Evolutionary conservation across 1,140 invertebrate species (phyloP), one percentile per base, ranked within the genome.

Genomic region (Drosophila ananassae): DNA sequence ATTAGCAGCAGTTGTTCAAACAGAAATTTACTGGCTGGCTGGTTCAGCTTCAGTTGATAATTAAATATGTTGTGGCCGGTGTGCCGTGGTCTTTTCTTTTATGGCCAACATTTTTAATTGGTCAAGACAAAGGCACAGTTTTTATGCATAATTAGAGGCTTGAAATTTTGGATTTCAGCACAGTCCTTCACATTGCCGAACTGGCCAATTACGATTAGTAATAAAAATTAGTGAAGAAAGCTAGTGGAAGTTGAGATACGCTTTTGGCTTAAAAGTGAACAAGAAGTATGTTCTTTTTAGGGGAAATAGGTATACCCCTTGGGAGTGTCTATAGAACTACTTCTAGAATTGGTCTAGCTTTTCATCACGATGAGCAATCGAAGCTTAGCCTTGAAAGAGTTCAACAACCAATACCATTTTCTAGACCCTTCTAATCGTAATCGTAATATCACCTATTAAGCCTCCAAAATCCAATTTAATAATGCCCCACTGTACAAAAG

Each of bases 61-160:
- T 53, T 73, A 60, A 58, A 39, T 50, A 48, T 55, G 54, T 47
- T 60, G 12, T 44, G 47, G 52, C n/a, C 24, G 41, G 39, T 28
- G 39, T 28, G 25, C 32, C 34, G 34, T n/a, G 34, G 9, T 37
- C 34, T 37, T 30, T 59, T 62, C 51, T 63, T 37, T 48, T 46
- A 68, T 54, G 21, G 55, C 57, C 55, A 34, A 5, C 37, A 56
- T 34, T 73, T 57, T 60, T 58, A 79, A 77, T 81, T 82, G 62
- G 55, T 52, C 66, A 77, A 85, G 59, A 50, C 61, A 79, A 48
- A 74, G 56, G 68, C 80, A 75, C 55, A 64, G 80, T 79, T 85
- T 77, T 69, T 72, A 80, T 80, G 81, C 81, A 85, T 85, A 80
- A 80, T 85, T 77, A 73, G 73, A 63, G 61, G 28, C 25, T n/a